phyloP scores from a whole-genome alignment of 2,797 vertebrate species.

The Aldrovandia affinis region DNA sequence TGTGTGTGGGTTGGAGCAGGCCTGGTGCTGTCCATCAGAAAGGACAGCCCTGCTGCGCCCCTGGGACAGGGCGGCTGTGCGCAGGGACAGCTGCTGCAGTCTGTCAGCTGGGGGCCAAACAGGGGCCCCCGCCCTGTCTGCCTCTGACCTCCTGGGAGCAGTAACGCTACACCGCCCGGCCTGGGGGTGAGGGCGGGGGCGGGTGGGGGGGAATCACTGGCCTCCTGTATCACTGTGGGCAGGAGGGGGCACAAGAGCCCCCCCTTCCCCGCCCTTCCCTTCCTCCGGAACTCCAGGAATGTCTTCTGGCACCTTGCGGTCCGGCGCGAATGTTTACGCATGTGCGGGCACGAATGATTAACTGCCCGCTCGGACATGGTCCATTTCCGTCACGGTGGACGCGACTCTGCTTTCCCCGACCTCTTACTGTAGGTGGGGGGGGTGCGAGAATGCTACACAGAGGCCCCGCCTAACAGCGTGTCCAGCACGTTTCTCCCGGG shows the following conservation, averaged over 20 bases:
- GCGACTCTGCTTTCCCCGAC: too few species aligned
- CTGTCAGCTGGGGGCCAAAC: conserved; percentile 35
- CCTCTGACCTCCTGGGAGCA: conserved; percentile 37
- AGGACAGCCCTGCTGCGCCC: conserved; percentile 17
- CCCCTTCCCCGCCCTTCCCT: not conserved
- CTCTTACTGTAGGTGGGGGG: too few species aligned
- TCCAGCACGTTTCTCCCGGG: too few species aligned
- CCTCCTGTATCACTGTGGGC: conserved; percentile 12
- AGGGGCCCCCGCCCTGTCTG: conserved; percentile 4
- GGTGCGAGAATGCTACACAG: too few species aligned
- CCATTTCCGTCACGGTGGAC: too few species aligned
- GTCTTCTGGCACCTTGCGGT: not conserved
- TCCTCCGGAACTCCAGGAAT: conserved; percentile 12
- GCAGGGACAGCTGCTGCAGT: conserved; percentile 46
- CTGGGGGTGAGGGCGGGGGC: too few species aligned
- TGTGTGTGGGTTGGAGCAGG: not conserved
- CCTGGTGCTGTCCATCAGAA: conserved; percentile 45
- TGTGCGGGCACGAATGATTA: not conserved
- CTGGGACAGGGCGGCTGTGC: not conserved
- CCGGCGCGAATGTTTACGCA: conserved; percentile 4
- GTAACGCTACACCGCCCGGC: conserved; percentile 29
- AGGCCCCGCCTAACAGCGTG: too few species aligned
- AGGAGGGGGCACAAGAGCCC: conserved; percentile 16
- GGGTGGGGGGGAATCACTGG: conserved; percentile 22
- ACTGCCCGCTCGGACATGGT: not conserved